These are phyloP conservation scores for Acronicta alni DNA, from an alignment of 2,888 invertebrate species.

Conservation along the genomic window DNA sequence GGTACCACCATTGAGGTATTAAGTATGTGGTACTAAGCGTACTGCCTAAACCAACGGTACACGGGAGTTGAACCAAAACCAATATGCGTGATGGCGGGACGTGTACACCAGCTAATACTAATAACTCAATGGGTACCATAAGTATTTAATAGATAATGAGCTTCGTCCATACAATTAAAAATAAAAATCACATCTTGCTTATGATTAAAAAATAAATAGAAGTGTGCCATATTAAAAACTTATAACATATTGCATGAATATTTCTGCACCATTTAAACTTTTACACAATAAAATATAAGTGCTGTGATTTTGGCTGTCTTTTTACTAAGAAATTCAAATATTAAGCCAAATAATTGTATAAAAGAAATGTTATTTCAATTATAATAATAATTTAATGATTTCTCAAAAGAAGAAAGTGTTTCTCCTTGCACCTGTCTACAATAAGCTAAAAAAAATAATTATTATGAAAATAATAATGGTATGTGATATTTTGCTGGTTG, in stretches of 20 bases:
- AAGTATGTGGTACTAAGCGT: background rate
- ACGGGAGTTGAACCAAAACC: no score
- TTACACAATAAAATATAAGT: conserved; percentile 51
- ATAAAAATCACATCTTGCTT: conserved; percentile 38
- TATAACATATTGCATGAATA: conserved; percentile 48
- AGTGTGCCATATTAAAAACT: conserved; percentile 57
- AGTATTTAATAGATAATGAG: conserved; percentile 13
- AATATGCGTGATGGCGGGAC: no score
- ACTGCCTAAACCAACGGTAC: no score
- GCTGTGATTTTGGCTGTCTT: conserved; percentile 57
- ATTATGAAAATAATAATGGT: conserved; percentile 53
- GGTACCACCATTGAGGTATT: background rate
- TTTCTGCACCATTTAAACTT: conserved; percentile 52
- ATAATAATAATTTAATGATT: conserved; percentile 22
- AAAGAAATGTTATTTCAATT: conserved; percentile 19
- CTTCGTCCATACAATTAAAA: conserved; percentile 22
- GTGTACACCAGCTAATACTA: no score
- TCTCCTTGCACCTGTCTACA: conserved; percentile 49
- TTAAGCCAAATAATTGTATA: conserved; percentile 23
- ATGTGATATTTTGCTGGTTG: conserved; percentile 84
- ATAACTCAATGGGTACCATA: background rate
- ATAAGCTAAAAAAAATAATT: conserved; percentile 41
- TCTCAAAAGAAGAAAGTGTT: conserved; percentile 25
- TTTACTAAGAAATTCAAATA: conserved; percentile 42
- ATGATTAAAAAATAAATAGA: conserved; percentile 36